These are phyloP conservation scores for Cololabis saira DNA, from an alignment of 2,113 vertebrate genomes.

Conservation along the genomic window DNA sequence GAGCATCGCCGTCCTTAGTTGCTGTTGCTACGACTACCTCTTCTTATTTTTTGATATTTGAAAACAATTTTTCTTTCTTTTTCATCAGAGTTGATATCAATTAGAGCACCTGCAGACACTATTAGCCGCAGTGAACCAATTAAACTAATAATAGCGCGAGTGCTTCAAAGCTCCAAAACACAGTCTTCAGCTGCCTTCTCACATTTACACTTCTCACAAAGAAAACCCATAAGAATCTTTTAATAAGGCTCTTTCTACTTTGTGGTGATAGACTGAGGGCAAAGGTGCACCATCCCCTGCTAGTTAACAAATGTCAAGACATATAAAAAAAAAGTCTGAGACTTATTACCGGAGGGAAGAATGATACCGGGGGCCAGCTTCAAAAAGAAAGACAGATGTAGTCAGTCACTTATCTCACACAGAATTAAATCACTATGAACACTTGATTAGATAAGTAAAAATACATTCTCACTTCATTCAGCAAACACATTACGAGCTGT, in stretches of 20 bases:
- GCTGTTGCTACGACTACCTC: not conserved
- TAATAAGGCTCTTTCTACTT: not conserved
- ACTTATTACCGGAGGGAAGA: no score
- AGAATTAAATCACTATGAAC: no score
- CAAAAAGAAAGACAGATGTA: no score
- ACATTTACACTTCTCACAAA: not conserved
- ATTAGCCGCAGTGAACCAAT: not conserved
- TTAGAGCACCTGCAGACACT: not conserved
- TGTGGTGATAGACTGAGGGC: no score
- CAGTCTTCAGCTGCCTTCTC: no score
- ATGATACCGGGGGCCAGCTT: no score
- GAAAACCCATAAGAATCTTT: not conserved
- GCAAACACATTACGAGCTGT: not conserved
- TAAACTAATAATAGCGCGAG: not conserved
- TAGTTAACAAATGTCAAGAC: no score
- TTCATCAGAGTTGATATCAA: not conserved
- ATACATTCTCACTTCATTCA: not conserved
- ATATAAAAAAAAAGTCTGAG: no score
- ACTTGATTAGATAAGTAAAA: not conserved
- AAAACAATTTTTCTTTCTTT: not conserved
- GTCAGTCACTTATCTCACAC: no score
- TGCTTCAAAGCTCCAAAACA: not conserved
- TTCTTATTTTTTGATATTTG: not conserved
- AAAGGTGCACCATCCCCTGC: no score
- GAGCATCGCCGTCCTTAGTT: not conserved